A percentile compares a stretch with the other conserved stretches of the same genome.
Conservation (phyloP, 2,888 invertebrate species). For the Trichogramma dendrolimi region DNA sequence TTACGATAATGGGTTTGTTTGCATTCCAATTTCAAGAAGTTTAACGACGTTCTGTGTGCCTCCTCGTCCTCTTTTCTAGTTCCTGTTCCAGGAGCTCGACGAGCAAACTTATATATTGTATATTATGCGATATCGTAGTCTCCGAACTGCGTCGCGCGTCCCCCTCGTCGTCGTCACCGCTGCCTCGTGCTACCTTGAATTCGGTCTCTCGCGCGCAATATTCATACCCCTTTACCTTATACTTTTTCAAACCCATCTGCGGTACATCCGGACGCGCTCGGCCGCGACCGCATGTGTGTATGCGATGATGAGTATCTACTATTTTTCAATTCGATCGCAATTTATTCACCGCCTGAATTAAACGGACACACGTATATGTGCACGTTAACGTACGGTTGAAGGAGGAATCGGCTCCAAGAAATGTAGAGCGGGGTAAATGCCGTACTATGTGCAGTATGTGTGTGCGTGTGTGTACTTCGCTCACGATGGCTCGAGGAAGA, state of each 20-base stretch:
- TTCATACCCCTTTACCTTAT: constrained; percentile 2
- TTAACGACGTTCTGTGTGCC: constrained; percentile 36
- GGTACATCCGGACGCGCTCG: constrained; percentile 12
- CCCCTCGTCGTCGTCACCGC: constrained; percentile 15
- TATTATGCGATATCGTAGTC: constrained; percentile 1
- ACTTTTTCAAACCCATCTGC: constrained; percentile 7
- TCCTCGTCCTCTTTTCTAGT: constrained; percentile 24
- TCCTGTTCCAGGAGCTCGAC: not conserved
- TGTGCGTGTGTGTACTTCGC: not conserved
- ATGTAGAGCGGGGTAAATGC: not conserved
- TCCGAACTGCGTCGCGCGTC: not conserved
- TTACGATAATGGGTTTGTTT: constrained; percentile 48
- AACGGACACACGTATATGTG: not conserved
- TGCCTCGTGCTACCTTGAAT: constrained; percentile 3
- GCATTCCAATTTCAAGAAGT: constrained; percentile 46
- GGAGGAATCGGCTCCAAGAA: not conserved
- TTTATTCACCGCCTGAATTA: constrained; percentile 5
- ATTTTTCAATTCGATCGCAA: constrained; percentile 20
- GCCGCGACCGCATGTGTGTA: too few species aligned
- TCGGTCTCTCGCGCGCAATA: not conserved
- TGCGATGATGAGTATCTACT: constrained; percentile 11
- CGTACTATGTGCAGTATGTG: not conserved
- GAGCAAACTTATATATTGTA: constrained; percentile 5
- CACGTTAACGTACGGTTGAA: not conserved
- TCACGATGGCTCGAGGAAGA: not conserved